A percentile compares a stretch with the other conserved stretches of the same genome.
These are phyloP conservation scores for Candidula unifasciata DNA, from an alignment of 2,888 invertebrate genomes.

Conservation along the genomic window DNA sequence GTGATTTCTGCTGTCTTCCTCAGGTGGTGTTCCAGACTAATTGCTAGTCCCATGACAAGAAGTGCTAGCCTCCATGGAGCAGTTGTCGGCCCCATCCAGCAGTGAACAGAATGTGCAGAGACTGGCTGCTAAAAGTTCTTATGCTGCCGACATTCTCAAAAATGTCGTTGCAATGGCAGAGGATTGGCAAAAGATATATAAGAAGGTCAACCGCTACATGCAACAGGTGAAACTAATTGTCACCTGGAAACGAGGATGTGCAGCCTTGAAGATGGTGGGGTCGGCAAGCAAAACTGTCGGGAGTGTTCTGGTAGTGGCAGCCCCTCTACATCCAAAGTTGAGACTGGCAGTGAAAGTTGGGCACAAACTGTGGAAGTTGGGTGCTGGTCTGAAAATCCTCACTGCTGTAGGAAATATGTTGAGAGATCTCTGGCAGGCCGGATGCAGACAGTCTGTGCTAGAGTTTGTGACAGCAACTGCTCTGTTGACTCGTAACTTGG, in stretches of 20 bases:
- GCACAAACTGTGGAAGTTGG: slow-evolving; percentile 46
- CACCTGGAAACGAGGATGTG: slow-evolving; percentile 42
- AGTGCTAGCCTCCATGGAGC: not conserved
- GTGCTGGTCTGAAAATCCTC: slow-evolving; percentile 43
- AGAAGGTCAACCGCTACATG: slow-evolving; percentile 29
- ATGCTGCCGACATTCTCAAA: slow-evolving; percentile 43
- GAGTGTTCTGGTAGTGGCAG: slow-evolving; percentile 23
- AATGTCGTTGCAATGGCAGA: slow-evolving; percentile 2
- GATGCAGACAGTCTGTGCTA: slow-evolving; percentile 36
- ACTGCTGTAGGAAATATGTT: slow-evolving; percentile 31
- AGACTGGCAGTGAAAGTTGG: slow-evolving; percentile 29
- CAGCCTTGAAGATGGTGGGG: slow-evolving; percentile 39
- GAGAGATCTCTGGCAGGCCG: slow-evolving; percentile 45
- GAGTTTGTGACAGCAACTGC: slow-evolving; percentile 40
- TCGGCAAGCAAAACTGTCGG: slow-evolving; percentile 44
- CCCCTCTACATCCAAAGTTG: slow-evolving; percentile 43
- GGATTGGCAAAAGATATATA: slow-evolving; percentile 18
- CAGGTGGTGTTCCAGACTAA: no score
- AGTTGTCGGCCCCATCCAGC: not conserved
- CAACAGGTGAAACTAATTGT: slow-evolving; percentile 34
- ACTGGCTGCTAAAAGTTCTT: slow-evolving; percentile 33
- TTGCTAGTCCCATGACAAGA: no score
- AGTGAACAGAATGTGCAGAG: slow-evolving; percentile 13
- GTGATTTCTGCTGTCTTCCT: no score
- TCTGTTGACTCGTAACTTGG: slow-evolving; percentile 20